Percentiles rank a stretch among this genome's conserved stretches.
These are phyloP conservation scores for Gonatopus flavifemur DNA, from an alignment of 1,140 invertebrate species.

Conservation along the genomic window DNA sequence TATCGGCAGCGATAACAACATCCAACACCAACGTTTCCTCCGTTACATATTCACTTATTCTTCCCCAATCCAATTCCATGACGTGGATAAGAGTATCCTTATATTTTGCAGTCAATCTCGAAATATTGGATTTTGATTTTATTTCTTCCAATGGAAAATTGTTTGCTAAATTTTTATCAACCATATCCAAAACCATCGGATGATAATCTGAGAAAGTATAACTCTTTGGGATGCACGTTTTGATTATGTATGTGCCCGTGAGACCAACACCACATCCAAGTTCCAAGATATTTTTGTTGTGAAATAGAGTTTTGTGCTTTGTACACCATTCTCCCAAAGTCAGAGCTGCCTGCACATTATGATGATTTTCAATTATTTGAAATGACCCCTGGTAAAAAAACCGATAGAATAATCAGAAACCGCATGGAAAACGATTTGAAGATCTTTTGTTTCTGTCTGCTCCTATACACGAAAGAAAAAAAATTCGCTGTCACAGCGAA, in stretches of 20 bases:
- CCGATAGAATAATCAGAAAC: too few relatives aligned
- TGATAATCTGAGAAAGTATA: slow-evolving; percentile 63
- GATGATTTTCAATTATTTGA: background rate
- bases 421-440: too few relatives aligned
- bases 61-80: slow-evolving; percentile 57
- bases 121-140: slow-evolving; percentile 8
- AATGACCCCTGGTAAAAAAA: too few relatives aligned
- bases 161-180: slow-evolving; percentile 53
- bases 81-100: slow-evolving; percentile 39
- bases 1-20: slow-evolving; percentile 59
- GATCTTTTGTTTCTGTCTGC: too few relatives aligned
- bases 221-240: slow-evolving; percentile 51
- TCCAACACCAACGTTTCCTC: slow-evolving; percentile 41
- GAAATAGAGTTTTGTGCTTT: slow-evolving; percentile 45
- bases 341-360: slow-evolving; percentile 12
- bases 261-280: slow-evolving; percentile 63
- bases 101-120: slow-evolving; percentile 23
- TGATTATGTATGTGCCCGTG: slow-evolving; percentile 55
- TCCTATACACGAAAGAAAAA: too few relatives aligned
- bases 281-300: slow-evolving; percentile 58
- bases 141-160: slow-evolving; percentile 39
- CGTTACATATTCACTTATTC: slow-evolving; percentile 40
- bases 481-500: too few relatives aligned
- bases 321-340: slow-evolving; percentile 60
- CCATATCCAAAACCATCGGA: slow-evolving; percentile 51